Conservation (phyloP, 2,888 invertebrate species). For the Orchesella flavescens region DNA sequence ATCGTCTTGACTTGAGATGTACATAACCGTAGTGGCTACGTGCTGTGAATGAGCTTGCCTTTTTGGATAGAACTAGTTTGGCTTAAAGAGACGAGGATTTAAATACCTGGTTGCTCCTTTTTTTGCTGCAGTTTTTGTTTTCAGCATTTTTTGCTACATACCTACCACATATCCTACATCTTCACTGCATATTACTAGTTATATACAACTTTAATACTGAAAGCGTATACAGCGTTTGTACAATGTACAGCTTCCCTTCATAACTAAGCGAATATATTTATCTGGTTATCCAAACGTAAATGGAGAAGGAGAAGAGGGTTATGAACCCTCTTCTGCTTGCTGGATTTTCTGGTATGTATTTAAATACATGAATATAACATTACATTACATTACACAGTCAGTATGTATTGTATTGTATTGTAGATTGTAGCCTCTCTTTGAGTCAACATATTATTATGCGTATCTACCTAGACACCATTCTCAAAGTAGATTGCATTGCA, state of each 20-base stretch:
- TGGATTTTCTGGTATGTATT: slow-evolving; percentile 12
- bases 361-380: background rate
- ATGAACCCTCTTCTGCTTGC: slow-evolving; percentile 31
- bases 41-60: background rate
- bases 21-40: too few species aligned
- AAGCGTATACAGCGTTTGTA: background rate
- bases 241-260: background rate
- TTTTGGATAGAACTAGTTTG: background rate
- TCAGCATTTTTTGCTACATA: slow-evolving; percentile 14
- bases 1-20: slow-evolving; percentile 9
- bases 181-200: too few species aligned
- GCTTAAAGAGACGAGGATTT: slow-evolving; percentile 22
- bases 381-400: background rate
- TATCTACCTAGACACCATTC: too few species aligned
- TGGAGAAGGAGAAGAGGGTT: slow-evolving; percentile 7
- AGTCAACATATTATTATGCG: too few species aligned
- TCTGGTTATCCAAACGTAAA: background rate
- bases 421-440: too few species aligned
- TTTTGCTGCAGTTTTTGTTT: background rate
- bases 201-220: background rate
- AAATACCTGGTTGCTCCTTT: slow-evolving; percentile 34
- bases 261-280: background rate
- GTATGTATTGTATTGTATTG: too few species aligned
- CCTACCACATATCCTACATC: too few species aligned
- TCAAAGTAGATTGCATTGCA: too few species aligned